Conservation (phyloP, 2,888 invertebrate species). For the Andrena bicolor region DNA sequence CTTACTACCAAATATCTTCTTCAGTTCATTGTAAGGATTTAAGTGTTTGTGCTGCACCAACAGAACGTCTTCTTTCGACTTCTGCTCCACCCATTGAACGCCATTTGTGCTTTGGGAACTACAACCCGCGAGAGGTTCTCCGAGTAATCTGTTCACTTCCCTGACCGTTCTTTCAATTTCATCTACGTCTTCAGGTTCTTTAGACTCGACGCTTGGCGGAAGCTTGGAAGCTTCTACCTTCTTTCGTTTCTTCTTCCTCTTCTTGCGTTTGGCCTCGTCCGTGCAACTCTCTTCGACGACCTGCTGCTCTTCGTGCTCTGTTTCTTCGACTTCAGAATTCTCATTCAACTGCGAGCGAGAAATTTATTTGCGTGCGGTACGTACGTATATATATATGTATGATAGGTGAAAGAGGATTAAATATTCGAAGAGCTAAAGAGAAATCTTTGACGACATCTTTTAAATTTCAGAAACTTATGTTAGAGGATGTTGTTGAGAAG, state of each 20-base stretch:
- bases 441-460: not conserved
- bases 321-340: conserved; percentile 90
- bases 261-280: conserved; percentile 86
- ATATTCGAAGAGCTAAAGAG: not conserved
- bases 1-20: conserved; percentile 92
- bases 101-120: conserved; percentile 73
- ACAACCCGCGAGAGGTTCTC: conserved; percentile 85
- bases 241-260: conserved; percentile 89
- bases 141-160: conserved; percentile 89
- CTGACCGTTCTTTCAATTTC: conserved; percentile 89
- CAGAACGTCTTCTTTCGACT: conserved; percentile 86
- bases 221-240: conserved; percentile 81
- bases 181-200: conserved; percentile 85
- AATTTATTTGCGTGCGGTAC: not conserved
- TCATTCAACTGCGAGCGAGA: conserved; percentile 87
- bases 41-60: conserved; percentile 90
- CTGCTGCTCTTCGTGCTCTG: conserved; percentile 86
- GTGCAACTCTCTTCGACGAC: conserved; percentile 10
- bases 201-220: conserved; percentile 67
- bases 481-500: not conserved
- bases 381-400: not conserved
- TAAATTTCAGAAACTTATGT: not conserved
- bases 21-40: conserved; percentile 93
- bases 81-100: conserved; percentile 56
- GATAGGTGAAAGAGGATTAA: not conserved